Evolutionary conservation across 2,113 vertebrate genomes (phyloP).

Genomic region (Crypturellus undulatus): DNA sequence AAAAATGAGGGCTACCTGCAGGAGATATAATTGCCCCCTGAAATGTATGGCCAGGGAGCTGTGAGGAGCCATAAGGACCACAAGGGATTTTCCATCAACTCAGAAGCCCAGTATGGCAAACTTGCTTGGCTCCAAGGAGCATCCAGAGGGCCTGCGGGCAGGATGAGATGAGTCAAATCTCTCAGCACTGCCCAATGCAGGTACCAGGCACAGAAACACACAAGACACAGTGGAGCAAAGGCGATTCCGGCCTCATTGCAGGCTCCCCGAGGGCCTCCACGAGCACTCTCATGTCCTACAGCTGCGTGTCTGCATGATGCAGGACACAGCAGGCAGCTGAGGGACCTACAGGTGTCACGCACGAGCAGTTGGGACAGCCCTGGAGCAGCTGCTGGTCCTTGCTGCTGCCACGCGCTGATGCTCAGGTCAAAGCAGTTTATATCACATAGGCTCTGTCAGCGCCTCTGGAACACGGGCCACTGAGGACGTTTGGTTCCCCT

Average conservation of each 20-base stretch:
- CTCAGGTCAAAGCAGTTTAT: fast-evolving
- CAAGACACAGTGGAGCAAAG: neutral
- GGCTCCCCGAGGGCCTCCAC: neutral
- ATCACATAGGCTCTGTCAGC: neutral
- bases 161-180: neutral
- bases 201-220: neutral
- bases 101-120: neutral
- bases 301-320: no score
- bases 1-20: neutral
- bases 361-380: neutral
- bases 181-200: neutral
- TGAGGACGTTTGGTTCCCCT: neutral
- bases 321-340: neutral
- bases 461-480: neutral
- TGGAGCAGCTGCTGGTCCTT: neutral
- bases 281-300: neutral
- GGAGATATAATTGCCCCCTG: no score
- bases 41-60: neutral
- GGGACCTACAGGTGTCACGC: neutral
- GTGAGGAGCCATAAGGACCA: neutral
- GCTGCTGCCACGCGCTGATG: fast-evolving
- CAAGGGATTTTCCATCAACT: neutral
- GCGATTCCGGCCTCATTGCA: neutral
- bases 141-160: neutral
- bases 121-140: neutral